These are phyloP conservation scores for Cydia strobilella DNA, from an alignment of 1,140 invertebrate species.

Conservation along the genomic window DNA sequence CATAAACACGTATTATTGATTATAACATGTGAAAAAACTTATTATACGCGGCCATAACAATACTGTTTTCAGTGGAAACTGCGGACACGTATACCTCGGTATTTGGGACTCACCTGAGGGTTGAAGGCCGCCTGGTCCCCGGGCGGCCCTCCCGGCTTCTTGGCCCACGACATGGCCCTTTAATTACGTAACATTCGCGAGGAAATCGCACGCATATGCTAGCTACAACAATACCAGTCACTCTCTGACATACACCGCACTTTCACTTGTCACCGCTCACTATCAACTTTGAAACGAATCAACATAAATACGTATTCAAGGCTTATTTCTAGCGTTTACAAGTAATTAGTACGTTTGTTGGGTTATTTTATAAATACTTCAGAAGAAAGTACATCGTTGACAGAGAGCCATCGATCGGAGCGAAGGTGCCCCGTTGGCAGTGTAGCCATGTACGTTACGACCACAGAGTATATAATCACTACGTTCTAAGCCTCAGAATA, in stretches of 20 bases:
- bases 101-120: conserved; percentile 54
- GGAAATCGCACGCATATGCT: conserved; percentile 68
- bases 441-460: conserved; percentile 56
- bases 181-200: conserved; percentile 77
- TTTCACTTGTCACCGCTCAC: conserved; percentile 60
- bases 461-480: too few species aligned
- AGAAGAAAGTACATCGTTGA: conserved; percentile 62
- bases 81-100: conserved; percentile 74
- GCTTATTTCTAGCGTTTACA: conserved; percentile 2
- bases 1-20: background rate
- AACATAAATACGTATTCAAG: conserved; percentile 21
- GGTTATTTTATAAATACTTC: conserved; percentile 57
- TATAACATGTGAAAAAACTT: background rate
- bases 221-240: conserved; percentile 69
- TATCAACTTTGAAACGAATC: background rate
- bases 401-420: conserved; percentile 78
- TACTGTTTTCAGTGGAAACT: conserved; percentile 40
- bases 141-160: conserved; percentile 63
- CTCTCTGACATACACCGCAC: conserved; percentile 65
- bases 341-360: conserved; percentile 39
- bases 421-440: conserved; percentile 80
- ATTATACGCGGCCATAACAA: conserved; percentile 32
- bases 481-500: too few species aligned
- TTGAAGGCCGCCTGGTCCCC: conserved; percentile 55
- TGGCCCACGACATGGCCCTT: conserved; percentile 76